Evolutionary conservation across 1,140 invertebrate genomes (phyloP).

Genomic region (Babylonia areolata): DNA sequence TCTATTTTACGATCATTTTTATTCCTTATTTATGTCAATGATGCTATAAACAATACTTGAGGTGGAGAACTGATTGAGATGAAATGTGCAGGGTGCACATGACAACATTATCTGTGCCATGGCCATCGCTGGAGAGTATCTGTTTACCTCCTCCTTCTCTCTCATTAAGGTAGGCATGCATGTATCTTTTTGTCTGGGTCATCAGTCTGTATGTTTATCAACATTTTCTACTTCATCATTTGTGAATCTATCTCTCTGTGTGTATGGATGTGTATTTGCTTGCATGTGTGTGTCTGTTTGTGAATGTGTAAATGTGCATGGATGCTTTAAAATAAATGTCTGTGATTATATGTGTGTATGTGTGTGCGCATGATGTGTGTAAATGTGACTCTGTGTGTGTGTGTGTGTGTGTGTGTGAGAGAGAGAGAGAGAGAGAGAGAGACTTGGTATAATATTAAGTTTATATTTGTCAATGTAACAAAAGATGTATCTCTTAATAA

Average conservation of each 20-base stretch:
- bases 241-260: neutral
- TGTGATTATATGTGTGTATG: neutral
- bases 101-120: conserved; percentile 70
- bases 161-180: conserved; percentile 64
- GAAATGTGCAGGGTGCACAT: conserved; percentile 67
- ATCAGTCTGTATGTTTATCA: no score
- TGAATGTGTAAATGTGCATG: neutral
- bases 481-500: no score
- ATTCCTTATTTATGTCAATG: neutral
- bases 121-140: conserved; percentile 56
- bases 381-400: no score
- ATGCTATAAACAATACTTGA: neutral
- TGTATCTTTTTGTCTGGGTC: neutral
- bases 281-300: neutral
- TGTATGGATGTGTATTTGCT: neutral
- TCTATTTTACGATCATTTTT: conserved; percentile 16
- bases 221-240: no score
- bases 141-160: conserved; percentile 70
- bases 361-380: no score
- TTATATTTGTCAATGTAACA: no score
- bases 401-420: no score
- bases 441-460: no score
- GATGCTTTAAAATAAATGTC: neutral
- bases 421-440: no score
- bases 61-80: no score